Conservation (phyloP, 2,888 invertebrate genomes). For the Beris chalybata region DNA sequence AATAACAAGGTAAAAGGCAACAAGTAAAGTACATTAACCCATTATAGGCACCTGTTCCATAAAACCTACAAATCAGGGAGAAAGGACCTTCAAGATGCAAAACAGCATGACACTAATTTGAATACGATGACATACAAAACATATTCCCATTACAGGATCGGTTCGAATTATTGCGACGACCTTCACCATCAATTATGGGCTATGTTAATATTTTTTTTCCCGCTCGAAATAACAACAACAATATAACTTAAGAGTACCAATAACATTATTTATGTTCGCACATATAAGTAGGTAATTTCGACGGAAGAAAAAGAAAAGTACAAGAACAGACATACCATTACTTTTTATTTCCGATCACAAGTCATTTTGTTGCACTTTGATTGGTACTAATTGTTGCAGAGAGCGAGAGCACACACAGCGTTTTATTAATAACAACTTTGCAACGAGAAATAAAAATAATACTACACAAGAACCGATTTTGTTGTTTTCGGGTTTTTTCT, state of each 20-base stretch:
- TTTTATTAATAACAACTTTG: constrained; percentile 19
- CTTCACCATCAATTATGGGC: constrained; percentile 12
- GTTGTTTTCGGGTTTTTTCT: constrained; percentile 16
- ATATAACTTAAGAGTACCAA: not conserved
- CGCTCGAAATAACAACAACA: too few species aligned
- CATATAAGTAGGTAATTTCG: constrained; percentile 15
- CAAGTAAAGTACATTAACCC: constrained; percentile 28
- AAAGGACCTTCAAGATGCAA: constrained; percentile 24
- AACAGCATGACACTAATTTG: constrained; percentile 26
- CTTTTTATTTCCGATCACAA: not conserved
- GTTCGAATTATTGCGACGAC: constrained; percentile 4
- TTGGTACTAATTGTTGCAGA: constrained; percentile 25
- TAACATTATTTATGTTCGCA: constrained; percentile 17
- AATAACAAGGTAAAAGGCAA: constrained; percentile 9
- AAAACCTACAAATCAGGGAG: not conserved
- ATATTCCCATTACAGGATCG: too few species aligned
- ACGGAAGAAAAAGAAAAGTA: constrained; percentile 4
- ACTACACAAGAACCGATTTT: constrained; percentile 20
- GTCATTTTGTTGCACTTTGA: constrained; percentile 28
- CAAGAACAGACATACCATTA: constrained; percentile 19
- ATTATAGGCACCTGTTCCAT: constrained; percentile 15
- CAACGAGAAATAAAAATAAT: constrained; percentile 30
- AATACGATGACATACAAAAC: constrained; percentile 22
- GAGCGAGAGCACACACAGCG: constrained; percentile 15
- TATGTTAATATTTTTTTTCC: too few species aligned